Evolutionary conservation across 2,113 vertebrate species (phyloP).

Genomic region (Sisor rabdophorus): DNA sequence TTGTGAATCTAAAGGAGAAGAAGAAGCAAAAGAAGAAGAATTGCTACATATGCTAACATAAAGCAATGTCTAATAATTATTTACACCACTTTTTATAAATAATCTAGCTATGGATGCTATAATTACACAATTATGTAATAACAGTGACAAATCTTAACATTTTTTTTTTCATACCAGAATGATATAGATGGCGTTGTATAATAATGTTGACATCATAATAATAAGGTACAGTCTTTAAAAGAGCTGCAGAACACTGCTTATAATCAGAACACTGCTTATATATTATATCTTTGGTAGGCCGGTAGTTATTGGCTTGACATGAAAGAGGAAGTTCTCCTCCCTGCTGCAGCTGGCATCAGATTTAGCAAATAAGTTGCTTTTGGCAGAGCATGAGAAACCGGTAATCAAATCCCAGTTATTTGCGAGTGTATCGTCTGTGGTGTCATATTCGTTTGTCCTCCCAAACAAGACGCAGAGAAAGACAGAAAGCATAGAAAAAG

Average conservation of each 20-base stretch:
- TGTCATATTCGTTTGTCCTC: conserved; percentile 27
- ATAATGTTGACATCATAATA: neutral
- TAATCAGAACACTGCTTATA: neutral
- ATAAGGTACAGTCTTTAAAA: neutral
- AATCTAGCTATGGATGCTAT: neutral
- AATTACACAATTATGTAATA: neutral
- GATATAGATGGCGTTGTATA: neutral
- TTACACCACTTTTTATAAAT: neutral
- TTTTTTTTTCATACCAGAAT: neutral
- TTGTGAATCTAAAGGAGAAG: no score
- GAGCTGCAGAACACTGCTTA: neutral
- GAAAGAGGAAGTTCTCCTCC: neutral
- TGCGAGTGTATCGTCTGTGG: conserved; percentile 36
- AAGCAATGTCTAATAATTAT: neutral
- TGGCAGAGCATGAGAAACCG: conserved; percentile 31
- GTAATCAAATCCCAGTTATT: conserved; percentile 41
- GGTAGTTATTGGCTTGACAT: neutral
- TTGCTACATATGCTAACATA: neutral
- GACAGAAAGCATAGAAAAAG: conserved; percentile 22
- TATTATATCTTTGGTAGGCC: neutral
- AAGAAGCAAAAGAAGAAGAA: no score
- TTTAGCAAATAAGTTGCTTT: conserved; percentile 20
- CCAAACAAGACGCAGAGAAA: conserved; percentile 11
- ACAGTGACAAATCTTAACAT: neutral
- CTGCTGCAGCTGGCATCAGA: conserved; percentile 24